Base-by-base conservation (phyloP, 2,113 vertebrate species). In the Tylochromis polylepis region DNA sequence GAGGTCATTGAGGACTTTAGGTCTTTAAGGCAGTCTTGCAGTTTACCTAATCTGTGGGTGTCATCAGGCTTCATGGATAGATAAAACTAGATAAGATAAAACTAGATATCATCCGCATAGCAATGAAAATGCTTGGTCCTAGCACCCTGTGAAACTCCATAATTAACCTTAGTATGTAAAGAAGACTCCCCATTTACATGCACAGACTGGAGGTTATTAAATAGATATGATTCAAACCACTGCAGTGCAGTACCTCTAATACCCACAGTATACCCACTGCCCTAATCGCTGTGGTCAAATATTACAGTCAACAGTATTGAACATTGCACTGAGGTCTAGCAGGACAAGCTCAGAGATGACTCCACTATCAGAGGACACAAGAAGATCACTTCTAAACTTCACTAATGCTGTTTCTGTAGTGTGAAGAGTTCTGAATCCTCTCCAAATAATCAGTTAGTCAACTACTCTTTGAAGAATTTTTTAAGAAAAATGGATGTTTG, bases 1-100 rank as follows among this genome's bases (percentile, higher is more conserved):
- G 16, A 62, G 31, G 59, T 20, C 29, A 62, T 62, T 16, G 15
- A 60, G 58, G 27, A 15, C 58, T 60, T 60, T 1, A 60, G 3
- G 27, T 34, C 8, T 34, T 60, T 60, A 18, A 60, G 0, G 6
- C 0, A 1, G 0, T 0, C 5, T 0, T 62, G 29, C 16, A 34
- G 0, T 20, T 34, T 62, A 20, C 34, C 59, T 62, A 62, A 0
- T 62, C 9, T 18, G 59, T 62, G 59, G 29, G 59, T 34, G 59
- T 34, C 59, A 34, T 34, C 29, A 11, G 59, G 29, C 59, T 29
- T 62, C 29, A 62, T 62, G 29, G 5, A 62, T 1, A 20, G 8
- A 2, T 60, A 60, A 60, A 6, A 34, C 58, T 60, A 16, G 58
- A 34, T 34, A 6, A 20, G 8, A 2, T 60, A 60, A 60, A 6